Conservation (phyloP, 1,140 invertebrate genomes). For the Sycobia sp. region DNA sequence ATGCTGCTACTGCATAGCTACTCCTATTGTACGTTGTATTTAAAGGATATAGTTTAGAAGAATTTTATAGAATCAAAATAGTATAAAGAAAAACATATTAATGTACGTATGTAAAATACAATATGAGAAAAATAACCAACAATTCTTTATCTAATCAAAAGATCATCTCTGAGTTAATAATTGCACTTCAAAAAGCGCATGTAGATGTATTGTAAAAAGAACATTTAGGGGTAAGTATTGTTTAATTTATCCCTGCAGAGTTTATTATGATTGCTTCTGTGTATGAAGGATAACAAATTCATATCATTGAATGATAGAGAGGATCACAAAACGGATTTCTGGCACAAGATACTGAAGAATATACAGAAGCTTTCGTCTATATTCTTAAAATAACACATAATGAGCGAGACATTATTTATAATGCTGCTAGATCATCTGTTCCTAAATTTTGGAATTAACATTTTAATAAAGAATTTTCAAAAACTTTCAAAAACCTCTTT, state of each 20-base stretch:
- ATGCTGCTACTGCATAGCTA: too few relatives aligned
- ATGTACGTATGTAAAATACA: too few relatives aligned
- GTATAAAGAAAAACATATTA: too few relatives aligned
- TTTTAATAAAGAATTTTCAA: conserved; percentile 76
- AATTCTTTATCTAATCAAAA: too few relatives aligned
- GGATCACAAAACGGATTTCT: conserved; percentile 80
- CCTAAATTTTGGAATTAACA: conserved; percentile 77
- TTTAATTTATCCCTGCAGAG: conserved; percentile 97
- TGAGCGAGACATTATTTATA: conserved; percentile 69
- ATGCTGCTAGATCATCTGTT: conserved; percentile 80
- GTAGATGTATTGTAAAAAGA: conserved; percentile 98
- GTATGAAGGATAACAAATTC: conserved; percentile 91
- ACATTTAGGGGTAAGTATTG: conserved; percentile 98
- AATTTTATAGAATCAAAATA: too few relatives aligned
- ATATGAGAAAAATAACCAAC: too few relatives aligned
- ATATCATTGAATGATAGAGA: conserved; percentile 84
- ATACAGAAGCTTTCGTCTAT: conserved; percentile 76
- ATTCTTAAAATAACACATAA: conserved; percentile 73
- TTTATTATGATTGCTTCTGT: conserved; percentile 92
- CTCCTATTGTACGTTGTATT: too few relatives aligned
- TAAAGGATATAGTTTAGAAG: too few relatives aligned
- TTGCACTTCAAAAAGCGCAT: conserved; percentile 72
- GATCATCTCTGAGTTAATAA: conserved; percentile 80
- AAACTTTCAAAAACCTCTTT: conserved; percentile 73
- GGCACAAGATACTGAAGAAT: conserved; percentile 79